Evolutionary conservation across 2,113 vertebrate species (phyloP).

Genomic region (Leucosticte australis): DNA sequence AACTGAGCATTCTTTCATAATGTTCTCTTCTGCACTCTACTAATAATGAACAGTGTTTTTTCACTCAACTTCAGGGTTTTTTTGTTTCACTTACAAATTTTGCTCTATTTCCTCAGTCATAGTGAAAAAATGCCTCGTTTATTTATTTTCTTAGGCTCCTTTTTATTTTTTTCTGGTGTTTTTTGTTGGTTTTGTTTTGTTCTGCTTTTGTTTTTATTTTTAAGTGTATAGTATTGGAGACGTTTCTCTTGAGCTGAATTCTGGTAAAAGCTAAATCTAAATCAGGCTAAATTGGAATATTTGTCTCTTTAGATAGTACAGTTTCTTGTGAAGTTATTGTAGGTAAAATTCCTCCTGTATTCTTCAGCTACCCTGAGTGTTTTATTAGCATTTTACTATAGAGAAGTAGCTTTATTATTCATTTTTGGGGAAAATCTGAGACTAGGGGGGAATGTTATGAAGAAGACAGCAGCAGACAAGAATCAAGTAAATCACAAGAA

Average conservation of each 20-base stretch:
- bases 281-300: background rate
- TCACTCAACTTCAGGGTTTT: rapidly evolving
- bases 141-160: background rate
- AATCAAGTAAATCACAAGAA: background rate
- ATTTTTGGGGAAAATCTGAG: background rate
- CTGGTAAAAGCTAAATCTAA: background rate
- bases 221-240: rapidly evolving
- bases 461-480: background rate
- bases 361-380: background rate
- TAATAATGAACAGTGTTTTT: background rate
- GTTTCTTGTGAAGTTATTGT: background rate
- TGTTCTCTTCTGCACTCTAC: background rate
- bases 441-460: background rate
- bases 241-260: background rate
- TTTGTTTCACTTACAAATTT: background rate
- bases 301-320: background rate
- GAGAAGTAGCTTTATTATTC: background rate
- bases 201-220: too few species aligned
- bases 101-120: background rate
- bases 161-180: background rate
- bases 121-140: background rate
- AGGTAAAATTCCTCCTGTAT: background rate
- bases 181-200: too few species aligned
- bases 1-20: background rate
- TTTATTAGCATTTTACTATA: background rate